Base-by-base conservation (phyloP, 2,113 vertebrate species). In the Setophaga petechia region DNA sequence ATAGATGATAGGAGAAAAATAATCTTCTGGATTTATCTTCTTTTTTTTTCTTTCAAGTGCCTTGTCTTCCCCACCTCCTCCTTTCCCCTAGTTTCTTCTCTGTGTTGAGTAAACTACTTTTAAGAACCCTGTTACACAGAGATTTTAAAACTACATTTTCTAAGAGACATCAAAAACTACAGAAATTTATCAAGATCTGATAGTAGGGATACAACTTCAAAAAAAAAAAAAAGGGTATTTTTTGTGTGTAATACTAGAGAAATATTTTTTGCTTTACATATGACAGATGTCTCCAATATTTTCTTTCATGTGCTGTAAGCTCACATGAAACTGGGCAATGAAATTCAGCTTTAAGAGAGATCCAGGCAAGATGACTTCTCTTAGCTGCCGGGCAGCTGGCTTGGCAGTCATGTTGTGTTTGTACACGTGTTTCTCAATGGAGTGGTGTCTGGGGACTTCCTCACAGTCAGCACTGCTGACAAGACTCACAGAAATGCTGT, bases 321-420 rank as follows among this genome's bases (percentile, higher is more conserved):
- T 61, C 66, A 44, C 5, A 2, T 66, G 51, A 83, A 88, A 46
- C 24, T 31, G 37, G 41, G 31, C 35, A 58, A 57, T 49, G n/a
- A 77, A 89, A 81, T 85, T 83, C 33, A 74, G 55, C 68, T 87
- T 88, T 59, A 74, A 92, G 43, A 30, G n/a, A 90, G 84, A 89
- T 44, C 16, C 27, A 73, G 31, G 10, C 28, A 84, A 69, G 59
- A 66, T 65, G 3, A 72, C 83, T 89, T 92, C 24, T 69, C 15
- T 25, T 46, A 54, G 37, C 15, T 58, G 7, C 66, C 79, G 71
- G 55, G 44, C 62, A 88, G 35, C 61, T 85, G 52, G 12, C n/a
- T 89, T 86, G 87, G 37, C 37, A 80, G 43, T 73, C n/a, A 4
- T 41, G 11, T 21, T 73, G 63, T 80, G 24, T 76, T 92, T 80